Evolutionary conservation across 2,797 vertebrate species (phyloP).

Genomic region (Muscicapa striata): DNA sequence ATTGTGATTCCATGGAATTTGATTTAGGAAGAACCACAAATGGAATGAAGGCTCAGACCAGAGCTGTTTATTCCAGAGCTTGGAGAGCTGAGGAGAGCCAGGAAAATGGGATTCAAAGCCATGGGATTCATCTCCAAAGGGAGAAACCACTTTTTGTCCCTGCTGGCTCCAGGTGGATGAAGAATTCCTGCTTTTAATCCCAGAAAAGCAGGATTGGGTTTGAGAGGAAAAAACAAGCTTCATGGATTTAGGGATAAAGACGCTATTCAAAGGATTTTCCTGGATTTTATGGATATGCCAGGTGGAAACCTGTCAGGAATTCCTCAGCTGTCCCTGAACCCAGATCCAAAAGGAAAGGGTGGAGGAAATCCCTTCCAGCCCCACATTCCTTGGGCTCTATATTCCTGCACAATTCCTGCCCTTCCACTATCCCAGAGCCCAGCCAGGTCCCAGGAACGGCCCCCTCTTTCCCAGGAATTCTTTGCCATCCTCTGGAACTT

Average conservation of each 20-base stretch:
- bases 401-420: background rate
- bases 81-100: background rate
- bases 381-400: background rate
- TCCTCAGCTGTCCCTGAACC: background rate
- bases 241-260: background rate
- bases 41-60: background rate
- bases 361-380: background rate
- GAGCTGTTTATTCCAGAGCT: background rate
- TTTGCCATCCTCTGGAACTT: background rate
- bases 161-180: background rate
- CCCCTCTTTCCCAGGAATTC: background rate
- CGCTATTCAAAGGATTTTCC: background rate
- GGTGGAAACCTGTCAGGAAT: background rate
- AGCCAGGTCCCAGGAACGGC: background rate
- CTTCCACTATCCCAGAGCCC: background rate
- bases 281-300: background rate
- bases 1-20: background rate
- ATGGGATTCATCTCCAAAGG: background rate
- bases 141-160: background rate
- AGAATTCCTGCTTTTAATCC: background rate
- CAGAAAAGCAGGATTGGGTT: background rate
- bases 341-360: background rate
- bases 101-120: background rate
- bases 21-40: background rate
- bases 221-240: background rate